phyloP scores from a whole-genome alignment of 1,140 invertebrate genomes.

The Eciton burchellii region DNA sequence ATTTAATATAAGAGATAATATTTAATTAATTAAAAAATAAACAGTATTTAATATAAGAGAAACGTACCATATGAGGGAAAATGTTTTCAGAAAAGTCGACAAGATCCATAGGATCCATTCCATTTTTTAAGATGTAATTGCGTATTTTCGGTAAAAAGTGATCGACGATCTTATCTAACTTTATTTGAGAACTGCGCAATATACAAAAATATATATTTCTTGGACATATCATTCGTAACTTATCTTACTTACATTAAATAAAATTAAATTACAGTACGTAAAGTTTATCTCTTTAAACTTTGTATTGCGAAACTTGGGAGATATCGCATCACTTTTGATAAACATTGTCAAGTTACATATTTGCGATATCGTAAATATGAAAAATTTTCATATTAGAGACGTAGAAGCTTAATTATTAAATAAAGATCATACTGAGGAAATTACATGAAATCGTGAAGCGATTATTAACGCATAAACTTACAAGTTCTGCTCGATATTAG shows the following conservation, averaged over 20 bases:
- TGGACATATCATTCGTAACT: not conserved
- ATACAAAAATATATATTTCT: not conserved
- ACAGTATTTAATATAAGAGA: not conserved
- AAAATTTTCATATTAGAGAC: not conserved
- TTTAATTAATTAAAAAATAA: too few species aligned
- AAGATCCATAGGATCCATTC: constrained; percentile 65
- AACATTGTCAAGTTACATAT: not conserved
- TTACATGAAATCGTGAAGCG: not conserved
- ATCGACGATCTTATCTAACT: constrained; percentile 63
- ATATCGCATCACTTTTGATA: not conserved
- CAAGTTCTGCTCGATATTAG: not conserved
- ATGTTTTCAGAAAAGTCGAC: constrained; percentile 4
- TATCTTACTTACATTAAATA: not conserved
- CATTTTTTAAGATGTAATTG: not conserved
- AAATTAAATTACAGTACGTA: too few species aligned
- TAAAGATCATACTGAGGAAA: not conserved
- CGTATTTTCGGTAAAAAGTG: constrained; percentile 36
- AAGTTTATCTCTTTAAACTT: not conserved
- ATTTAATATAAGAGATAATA: not conserved
- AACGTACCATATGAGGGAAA: not conserved
- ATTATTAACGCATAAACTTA: constrained; percentile 13
- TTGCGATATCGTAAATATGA: not conserved
- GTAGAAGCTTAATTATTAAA: not conserved
- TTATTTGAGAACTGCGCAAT: not conserved
- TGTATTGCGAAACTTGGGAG: not conserved